phyloP scores from a whole-genome alignment of 2,888 invertebrate genomes.

The Eupsilia transversa region DNA sequence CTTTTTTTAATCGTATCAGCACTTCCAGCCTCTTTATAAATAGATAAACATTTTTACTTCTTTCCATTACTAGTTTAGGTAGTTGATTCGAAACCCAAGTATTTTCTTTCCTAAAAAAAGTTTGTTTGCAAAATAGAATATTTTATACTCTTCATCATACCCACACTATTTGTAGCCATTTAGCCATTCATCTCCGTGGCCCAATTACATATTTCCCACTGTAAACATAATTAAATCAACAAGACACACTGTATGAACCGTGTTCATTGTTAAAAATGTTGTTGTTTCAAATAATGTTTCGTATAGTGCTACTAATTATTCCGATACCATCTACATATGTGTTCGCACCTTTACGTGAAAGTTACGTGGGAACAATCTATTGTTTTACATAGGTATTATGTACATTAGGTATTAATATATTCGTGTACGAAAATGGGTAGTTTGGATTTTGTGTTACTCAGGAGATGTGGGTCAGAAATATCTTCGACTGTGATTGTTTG shows the following conservation, averaged over 20 bases:
- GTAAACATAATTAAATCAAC: slow-evolving; percentile 60
- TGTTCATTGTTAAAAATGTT: slow-evolving; percentile 60
- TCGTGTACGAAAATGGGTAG: slow-evolving; percentile 38
- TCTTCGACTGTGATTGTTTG: not conserved
- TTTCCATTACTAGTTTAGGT: not conserved
- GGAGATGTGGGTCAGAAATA: slow-evolving; percentile 12
- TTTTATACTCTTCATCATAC: slow-evolving; percentile 14
- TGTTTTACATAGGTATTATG: slow-evolving; percentile 59
- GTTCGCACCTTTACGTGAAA: slow-evolving; percentile 66
- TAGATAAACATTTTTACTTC: not conserved
- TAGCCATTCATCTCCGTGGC: slow-evolving; percentile 28
- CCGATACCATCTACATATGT: slow-evolving; percentile 61
- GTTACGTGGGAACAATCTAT: slow-evolving; percentile 61
- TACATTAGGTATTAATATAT: slow-evolving; percentile 56
- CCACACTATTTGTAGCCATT: slow-evolving; percentile 22
- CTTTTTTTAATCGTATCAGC: not conserved
- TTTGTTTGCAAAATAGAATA: not conserved
- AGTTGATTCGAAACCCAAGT: not conserved
- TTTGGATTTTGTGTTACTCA: slow-evolving; percentile 40
- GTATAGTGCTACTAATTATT: slow-evolving; percentile 60
- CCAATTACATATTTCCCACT: slow-evolving; percentile 49
- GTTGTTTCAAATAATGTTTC: slow-evolving; percentile 57
- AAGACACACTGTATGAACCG: slow-evolving; percentile 36
- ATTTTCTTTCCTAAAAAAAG: not conserved
- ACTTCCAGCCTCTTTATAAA: not conserved